Percentiles rank a stretch among this genome's conserved stretches.
Conservation (phyloP, 2,888 invertebrate genomes). For the Calliphora vomitoria region DNA sequence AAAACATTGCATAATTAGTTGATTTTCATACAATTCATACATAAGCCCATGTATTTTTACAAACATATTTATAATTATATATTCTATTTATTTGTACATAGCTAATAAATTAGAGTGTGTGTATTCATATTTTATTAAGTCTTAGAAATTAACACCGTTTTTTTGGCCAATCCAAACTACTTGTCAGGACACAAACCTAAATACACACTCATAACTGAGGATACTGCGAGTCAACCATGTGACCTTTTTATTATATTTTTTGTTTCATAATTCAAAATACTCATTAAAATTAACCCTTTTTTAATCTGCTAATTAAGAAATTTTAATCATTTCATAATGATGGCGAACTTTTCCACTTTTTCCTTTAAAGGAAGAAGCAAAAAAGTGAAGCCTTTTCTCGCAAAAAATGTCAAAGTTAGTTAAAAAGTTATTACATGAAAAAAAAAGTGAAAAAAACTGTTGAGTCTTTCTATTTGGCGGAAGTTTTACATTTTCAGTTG, state of each 20-base stretch:
- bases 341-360: slow-evolving; percentile 39
- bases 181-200: not conserved
- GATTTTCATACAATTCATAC: too few species aligned
- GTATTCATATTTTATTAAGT: slow-evolving; percentile 6
- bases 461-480: not conserved
- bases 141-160: slow-evolving; percentile 7
- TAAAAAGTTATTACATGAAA: slow-evolving; percentile 14
- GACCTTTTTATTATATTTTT: slow-evolving; percentile 26
- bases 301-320: slow-evolving; percentile 77
- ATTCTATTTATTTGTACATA: not conserved
- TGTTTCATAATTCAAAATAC: slow-evolving; percentile 28
- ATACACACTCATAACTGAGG: too few species aligned
- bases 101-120: not conserved
- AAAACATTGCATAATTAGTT: too few species aligned
- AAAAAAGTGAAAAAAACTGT: not conserved
- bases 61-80: too few species aligned
- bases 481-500: slow-evolving; percentile 1
- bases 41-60: too few species aligned
- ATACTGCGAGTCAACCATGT: not conserved
- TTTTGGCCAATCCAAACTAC: not conserved
- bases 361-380: not conserved
- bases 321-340: slow-evolving; percentile 76
- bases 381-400: slow-evolving; percentile 4
- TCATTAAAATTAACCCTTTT: slow-evolving; percentile 36
- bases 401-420: slow-evolving; percentile 52